Evolutionary conservation across 2,797 vertebrate genomes (phyloP), one percentile per base, ranked within the genome.

Genomic region (Phaenicophaeus curvirostris): DNA sequence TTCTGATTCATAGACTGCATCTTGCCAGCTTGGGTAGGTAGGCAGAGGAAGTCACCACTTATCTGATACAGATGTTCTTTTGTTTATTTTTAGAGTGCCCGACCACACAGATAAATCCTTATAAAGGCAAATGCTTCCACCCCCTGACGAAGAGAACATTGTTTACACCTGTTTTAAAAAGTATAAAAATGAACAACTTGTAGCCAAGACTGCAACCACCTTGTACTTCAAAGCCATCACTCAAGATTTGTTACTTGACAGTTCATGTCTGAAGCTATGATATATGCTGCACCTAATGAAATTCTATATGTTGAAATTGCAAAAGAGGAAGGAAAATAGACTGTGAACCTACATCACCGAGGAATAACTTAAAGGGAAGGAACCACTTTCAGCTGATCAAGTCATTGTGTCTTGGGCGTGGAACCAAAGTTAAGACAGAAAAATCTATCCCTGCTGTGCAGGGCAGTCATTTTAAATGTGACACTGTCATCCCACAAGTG

Each of bases 391-490:
- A 97, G 96, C 94, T 97, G 95, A 97, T 97, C 85, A 80, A 97
- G 86, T 97, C 92, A 96, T 94, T 94, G 94, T 97, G 96, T 98
- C 97, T 97, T 98, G 97, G 98, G 98, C 97, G 96, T 97, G 97
- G 97, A 99, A 99, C 98, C 98, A 99, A 99, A 99, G 98, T 98
- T 98, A 98, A 94, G 96, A 95, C 97, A 97, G 98, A 98, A 98
- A 97, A 98, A 97, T 96, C 96, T 99, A 98, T 99, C 98, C 98
- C 99, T 99, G 99, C 99, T 98, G 98, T 99, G 99, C 99, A 99
- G 99, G 98, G 98, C 98, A 94, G 88, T 97, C 65, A 78, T 97
- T 97, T 97, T 39, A 97, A 92, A 97, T 96, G 96, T 97, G 97
- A 98, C 95, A 95, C 95, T 96, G 96, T 90, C 94, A 95, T 97